Evolutionary conservation across 2,797 vertebrate species (phyloP), one percentile per base, ranked within the genome.

Genomic region (Cephalopachus bancanus): DNA sequence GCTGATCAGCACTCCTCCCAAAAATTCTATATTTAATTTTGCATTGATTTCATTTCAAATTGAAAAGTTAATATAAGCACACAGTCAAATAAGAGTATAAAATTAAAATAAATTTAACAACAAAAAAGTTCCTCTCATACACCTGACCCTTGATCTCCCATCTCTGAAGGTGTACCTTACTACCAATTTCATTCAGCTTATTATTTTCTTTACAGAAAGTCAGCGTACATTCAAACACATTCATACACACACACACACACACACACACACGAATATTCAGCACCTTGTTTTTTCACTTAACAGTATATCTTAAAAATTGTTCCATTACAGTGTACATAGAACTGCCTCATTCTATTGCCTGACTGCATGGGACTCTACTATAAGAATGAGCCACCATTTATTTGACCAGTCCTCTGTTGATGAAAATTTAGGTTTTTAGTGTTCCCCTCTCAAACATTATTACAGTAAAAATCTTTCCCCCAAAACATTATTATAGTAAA

Each of bases 11-110:
- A 2, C n/a, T 10, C 26, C 1, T 84, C 14, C 81, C 37, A 93
- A 55, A 94, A 87, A 81, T 74, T 92, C 26, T 84, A 37, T 6
- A 72, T 28, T 67, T 79, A 76, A 10, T 62, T 94, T 90, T 93
- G 5, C 30, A 62, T 57, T 85, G 60, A 92, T 62, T 93, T 60
- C 83, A 90, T 80, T 94, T 60, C 22, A 80, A 93, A 87, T 75
- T 26, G 14, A 26, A 53, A 78, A 37, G 37, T 1, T 69, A 89
- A 59, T 30, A 71, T 76, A 72, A 94, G 51, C 5, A 28, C 16
- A 71, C 15, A 62, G 26, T 71, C 16, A 49, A 95, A 44, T 44
- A 71, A 92, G 83, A 74, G 24, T 33, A n/a, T 33, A 80, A 51
- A 80, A 53, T 44, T 44, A 6, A 57, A 57, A 65, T 30, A 65